These are phyloP conservation scores for Zoanthus gigantus DNA, from an alignment of 92 coral and sea anemone genomes.

Conservation along the genomic window DNA sequence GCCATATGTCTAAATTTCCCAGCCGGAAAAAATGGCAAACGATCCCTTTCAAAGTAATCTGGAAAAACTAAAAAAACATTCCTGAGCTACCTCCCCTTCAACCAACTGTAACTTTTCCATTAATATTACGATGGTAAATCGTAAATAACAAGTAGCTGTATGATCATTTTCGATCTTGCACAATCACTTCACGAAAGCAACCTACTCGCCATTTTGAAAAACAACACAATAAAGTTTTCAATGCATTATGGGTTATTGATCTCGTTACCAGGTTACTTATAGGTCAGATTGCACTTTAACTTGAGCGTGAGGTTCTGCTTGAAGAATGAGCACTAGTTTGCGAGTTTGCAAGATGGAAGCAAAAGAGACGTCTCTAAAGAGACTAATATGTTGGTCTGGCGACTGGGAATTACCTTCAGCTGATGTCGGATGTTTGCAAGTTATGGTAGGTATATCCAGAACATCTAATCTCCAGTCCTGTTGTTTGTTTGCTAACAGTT, in stretches of 20 bases:
- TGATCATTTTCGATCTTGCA: not conserved
- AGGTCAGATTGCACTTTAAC: too few species aligned
- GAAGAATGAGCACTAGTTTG: constrained; percentile 7
- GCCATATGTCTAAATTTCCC: constrained; percentile 47
- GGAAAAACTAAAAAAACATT: not conserved
- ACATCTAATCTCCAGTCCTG: not conserved
- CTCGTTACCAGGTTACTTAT: not conserved
- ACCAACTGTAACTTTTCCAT: not conserved
- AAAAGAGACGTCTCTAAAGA: constrained; percentile 57
- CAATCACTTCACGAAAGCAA: not conserved
- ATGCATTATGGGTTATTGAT: not conserved
- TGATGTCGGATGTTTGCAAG: constrained; percentile 76
- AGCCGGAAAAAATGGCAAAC: not conserved
- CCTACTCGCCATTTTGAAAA: not conserved
- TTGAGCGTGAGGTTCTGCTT: not conserved
- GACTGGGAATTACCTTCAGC: constrained; percentile 85
- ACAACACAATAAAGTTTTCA: not conserved
- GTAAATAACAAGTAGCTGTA: not conserved
- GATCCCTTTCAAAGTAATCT: not conserved
- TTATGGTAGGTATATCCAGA: constrained; percentile 64
- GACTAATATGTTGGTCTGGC: constrained; percentile 74
- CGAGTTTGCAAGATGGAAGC: constrained; percentile 70
- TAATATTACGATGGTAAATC: constrained; percentile 2
- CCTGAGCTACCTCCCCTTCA: constrained; percentile 1
- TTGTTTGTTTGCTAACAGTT: not conserved